Evolutionary conservation across 2,888 invertebrate genomes (phyloP).

Genomic region (Trachelus troglodyta): DNA sequence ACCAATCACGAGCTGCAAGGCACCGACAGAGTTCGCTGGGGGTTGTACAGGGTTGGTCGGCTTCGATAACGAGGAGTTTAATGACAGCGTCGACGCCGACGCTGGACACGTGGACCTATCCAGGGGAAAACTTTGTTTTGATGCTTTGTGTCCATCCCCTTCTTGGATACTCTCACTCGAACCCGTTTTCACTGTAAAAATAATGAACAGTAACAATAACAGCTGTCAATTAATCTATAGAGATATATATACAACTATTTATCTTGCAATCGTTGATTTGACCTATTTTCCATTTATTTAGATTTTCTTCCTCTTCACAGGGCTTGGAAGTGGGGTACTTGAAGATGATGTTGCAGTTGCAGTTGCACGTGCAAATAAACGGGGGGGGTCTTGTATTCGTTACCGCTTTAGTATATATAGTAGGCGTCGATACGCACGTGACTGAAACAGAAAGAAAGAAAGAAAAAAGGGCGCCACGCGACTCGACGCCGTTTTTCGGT

Average conservation of each 20-base stretch:
- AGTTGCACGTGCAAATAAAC: background rate
- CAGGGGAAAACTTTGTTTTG: slow-evolving; percentile 20
- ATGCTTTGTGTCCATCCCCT: slow-evolving; percentile 16
- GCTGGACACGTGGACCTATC: slow-evolving; percentile 29
- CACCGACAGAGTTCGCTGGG: slow-evolving; percentile 34
- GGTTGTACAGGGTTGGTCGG: slow-evolving; percentile 19
- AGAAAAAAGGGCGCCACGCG: slow-evolving; percentile 40
- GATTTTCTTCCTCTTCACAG: background rate
- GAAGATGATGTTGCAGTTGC: background rate
- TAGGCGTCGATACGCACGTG: slow-evolving; percentile 41
- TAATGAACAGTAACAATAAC: background rate
- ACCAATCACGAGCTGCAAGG: slow-evolving; percentile 57
- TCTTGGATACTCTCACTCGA: background rate
- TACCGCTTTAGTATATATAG: background rate
- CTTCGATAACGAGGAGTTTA: slow-evolving; percentile 62
- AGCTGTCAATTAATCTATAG: background rate
- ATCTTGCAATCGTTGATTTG: background rate
- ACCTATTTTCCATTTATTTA: background rate
- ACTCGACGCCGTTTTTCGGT: slow-evolving; percentile 26
- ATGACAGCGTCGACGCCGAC: slow-evolving; percentile 62
- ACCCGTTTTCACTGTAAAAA: background rate
- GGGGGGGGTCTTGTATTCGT: background rate
- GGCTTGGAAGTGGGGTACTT: background rate
- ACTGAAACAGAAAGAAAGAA: slow-evolving; percentile 47
- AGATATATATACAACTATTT: background rate